These are phyloP conservation scores for Microcebus jonahi DNA, from an alignment of 2,113 vertebrate genomes.

Conservation along the genomic window DNA sequence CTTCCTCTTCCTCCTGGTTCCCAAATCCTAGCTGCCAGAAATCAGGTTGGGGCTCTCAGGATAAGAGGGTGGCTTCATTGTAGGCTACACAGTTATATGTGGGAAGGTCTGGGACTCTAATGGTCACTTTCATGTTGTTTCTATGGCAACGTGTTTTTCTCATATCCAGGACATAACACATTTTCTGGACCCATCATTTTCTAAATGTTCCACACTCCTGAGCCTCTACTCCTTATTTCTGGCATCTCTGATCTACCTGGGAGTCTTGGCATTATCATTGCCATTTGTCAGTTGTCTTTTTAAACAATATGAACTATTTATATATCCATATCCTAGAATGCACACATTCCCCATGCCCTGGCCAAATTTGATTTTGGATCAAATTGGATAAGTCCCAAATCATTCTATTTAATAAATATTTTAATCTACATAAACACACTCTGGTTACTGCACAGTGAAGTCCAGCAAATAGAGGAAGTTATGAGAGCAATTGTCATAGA, in stretches of 20 bases:
- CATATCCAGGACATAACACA: neutral
- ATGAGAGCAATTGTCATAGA: neutral
- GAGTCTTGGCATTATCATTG: neutral
- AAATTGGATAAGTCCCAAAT: neutral
- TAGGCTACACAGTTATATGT: neutral
- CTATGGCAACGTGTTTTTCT: neutral
- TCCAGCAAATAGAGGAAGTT: neutral
- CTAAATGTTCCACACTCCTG: neutral
- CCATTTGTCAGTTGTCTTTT: neutral
- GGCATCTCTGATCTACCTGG: neutral
- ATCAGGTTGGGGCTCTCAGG: neutral
- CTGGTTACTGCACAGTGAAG: neutral
- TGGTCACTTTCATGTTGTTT: neutral
- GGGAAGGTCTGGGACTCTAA: neutral
- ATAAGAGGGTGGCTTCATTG: neutral
- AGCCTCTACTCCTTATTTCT: neutral
- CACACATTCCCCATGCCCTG: neutral
- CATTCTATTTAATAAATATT: neutral
- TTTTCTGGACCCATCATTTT: neutral
- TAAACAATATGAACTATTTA: neutral
- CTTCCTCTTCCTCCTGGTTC: neutral
- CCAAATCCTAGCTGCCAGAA: neutral
- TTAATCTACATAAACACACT: conserved; percentile 19
- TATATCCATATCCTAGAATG: neutral
- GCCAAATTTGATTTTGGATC: conserved; percentile 5